These are phyloP conservation scores for Pangasius mekongensis DNA, from an alignment of 2,797 vertebrate species.

Conservation along the genomic window DNA sequence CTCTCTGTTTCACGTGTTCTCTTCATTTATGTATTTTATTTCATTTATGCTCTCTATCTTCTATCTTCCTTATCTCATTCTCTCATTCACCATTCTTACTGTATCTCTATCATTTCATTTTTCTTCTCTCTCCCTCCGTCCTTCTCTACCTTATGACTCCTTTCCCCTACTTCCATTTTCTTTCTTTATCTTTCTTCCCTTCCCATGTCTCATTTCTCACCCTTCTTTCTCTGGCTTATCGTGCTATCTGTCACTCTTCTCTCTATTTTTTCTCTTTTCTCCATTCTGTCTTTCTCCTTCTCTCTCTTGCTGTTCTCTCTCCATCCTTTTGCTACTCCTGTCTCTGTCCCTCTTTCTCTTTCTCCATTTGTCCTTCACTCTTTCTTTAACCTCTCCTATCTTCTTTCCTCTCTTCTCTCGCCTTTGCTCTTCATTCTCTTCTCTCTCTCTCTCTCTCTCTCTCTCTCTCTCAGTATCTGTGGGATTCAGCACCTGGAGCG, in stretches of 20 bases:
- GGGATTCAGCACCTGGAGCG: conserved; percentile 85
- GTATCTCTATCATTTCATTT: too few relatives aligned
- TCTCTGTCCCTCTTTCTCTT: not conserved
- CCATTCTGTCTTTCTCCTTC: not conserved
- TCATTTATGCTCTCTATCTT: too few relatives aligned
- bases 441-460: not conserved
- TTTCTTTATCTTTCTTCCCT: not conserved
- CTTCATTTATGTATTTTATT: too few relatives aligned
- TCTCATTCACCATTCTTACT: not conserved
- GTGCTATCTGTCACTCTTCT: too few relatives aligned
- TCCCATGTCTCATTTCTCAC: not conserved
- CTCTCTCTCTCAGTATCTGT: conserved; percentile 74
- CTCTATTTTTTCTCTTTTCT: not conserved
- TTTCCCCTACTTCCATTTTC: not conserved
- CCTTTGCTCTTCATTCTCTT: not conserved
- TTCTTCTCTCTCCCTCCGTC: not conserved
- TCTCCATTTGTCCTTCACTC: too few relatives aligned
- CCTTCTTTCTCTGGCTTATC: not conserved
- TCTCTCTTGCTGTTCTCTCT: too few relatives aligned
- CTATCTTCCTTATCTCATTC: not conserved
- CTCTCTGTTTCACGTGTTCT: too few relatives aligned
- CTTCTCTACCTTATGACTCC: not conserved
- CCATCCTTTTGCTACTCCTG: not conserved
- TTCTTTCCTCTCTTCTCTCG: not conserved
- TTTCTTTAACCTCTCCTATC: not conserved